phyloP scores from a whole-genome alignment of 2,888 invertebrate genomes.

The Abscondita cerata region DNA sequence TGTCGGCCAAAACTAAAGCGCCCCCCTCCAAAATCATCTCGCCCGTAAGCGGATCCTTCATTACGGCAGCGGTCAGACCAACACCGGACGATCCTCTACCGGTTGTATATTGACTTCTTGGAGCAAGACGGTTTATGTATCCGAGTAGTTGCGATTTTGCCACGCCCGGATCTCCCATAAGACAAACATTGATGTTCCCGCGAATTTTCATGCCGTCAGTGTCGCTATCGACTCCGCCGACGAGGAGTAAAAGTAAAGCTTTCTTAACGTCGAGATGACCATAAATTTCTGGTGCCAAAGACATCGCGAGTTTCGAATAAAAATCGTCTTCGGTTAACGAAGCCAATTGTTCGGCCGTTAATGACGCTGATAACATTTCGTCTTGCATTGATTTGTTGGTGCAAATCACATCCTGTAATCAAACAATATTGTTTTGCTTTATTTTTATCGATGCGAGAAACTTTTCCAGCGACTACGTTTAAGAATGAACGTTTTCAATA shows the following conservation, averaged over 20 bases:
- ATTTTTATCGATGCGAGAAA: too few relatives aligned
- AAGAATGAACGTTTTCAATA: too few relatives aligned
- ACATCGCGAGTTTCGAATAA: constrained; percentile 89
- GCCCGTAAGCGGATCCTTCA: constrained; percentile 96
- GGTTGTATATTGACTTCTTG: constrained; percentile 94
- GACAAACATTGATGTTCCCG: constrained; percentile 94
- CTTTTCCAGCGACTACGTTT: too few relatives aligned
- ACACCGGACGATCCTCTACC: constrained; percentile 97
- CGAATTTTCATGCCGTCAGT: constrained; percentile 98
- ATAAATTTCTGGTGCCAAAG: constrained; percentile 98
- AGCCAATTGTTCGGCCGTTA: constrained; percentile 84
- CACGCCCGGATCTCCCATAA: constrained; percentile 99
- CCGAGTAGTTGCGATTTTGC: constrained; percentile 97
- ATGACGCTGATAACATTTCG: constrained; percentile 71
- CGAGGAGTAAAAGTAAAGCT: constrained; percentile 88
- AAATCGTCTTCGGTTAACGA: constrained; percentile 86
- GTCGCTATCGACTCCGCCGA: constrained; percentile 86
- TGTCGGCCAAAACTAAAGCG: constrained; percentile 94
- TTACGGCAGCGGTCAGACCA: constrained; percentile 97
- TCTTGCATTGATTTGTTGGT: constrained; percentile 88
- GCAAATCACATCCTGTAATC: constrained; percentile 71
- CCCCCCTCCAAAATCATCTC: constrained; percentile 98
- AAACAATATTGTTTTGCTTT: too few relatives aligned
- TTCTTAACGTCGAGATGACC: constrained; percentile 99
- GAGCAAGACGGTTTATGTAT: constrained; percentile 92